Percentiles rank a stretch among this genome's conserved stretches.
Evolutionary conservation across 1,140 invertebrate species (phyloP).

Genomic region (Bombus pascuorum): DNA sequence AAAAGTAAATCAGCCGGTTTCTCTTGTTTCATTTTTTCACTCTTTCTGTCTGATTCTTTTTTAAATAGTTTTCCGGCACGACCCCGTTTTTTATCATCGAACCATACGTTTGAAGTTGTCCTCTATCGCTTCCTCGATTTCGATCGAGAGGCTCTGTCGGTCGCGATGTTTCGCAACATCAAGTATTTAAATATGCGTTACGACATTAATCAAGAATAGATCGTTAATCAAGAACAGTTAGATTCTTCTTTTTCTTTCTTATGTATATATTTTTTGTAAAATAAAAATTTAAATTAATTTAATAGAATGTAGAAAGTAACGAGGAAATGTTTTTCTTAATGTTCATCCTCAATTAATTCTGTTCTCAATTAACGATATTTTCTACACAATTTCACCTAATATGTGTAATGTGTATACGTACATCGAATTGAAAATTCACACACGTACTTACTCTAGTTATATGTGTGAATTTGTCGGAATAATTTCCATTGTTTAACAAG

Average conservation of each 20-base stretch:
- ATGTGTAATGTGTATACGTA: neutral
- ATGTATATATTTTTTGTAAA: neutral
- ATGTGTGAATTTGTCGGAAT: slow-evolving; percentile 11
- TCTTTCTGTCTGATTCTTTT: neutral
- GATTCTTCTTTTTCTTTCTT: neutral
- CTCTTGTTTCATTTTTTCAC: neutral
- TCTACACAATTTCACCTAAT: neutral
- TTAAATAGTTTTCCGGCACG: neutral
- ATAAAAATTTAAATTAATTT: neutral
- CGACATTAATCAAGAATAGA: slow-evolving; percentile 31
- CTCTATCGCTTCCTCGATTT: slow-evolving; percentile 35
- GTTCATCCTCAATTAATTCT: neutral
- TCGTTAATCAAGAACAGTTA: neutral
- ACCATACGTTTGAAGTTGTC: slow-evolving; percentile 12
- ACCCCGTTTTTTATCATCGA: slow-evolving; percentile 15
- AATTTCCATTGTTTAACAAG: slow-evolving; percentile 42
- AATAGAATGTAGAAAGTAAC: neutral
- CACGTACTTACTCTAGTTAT: neutral
- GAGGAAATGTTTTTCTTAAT: neutral
- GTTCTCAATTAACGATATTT: slow-evolving; percentile 10
- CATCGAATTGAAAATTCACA: slow-evolving; percentile 17
- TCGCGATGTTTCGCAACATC: neutral
- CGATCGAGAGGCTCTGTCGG: neutral
- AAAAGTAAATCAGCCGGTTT: slow-evolving; percentile 19
- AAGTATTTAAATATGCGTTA: neutral